phyloP scores from a whole-genome alignment of 2,113 vertebrate species.

The Nansenia antarctica region DNA sequence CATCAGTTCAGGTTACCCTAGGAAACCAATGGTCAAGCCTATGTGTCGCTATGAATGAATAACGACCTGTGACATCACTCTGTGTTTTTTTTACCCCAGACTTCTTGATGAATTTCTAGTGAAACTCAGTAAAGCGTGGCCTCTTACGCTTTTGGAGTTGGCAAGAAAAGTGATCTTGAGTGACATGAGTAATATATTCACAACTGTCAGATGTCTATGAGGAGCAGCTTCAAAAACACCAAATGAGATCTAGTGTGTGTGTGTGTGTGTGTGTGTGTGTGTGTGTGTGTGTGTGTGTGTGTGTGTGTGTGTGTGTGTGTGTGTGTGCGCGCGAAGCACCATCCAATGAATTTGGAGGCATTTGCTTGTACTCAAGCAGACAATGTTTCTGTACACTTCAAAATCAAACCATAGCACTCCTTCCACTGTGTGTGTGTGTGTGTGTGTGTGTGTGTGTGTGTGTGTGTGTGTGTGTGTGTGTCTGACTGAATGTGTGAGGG shows the following conservation, averaged over 20 bases:
- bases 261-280: conserved; percentile 12
- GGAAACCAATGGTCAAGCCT: background rate
- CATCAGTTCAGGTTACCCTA: too few species aligned
- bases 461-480: too few species aligned
- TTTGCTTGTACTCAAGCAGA: too few species aligned
- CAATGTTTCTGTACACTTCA: too few species aligned
- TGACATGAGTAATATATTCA: background rate
- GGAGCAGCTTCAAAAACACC: background rate
- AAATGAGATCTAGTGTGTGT: conserved; percentile 1
- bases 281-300: conserved; percentile 1
- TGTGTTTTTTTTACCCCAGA: conserved; percentile 13
- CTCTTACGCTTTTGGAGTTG: background rate
- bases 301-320: too few species aligned
- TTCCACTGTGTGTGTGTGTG: too few species aligned
- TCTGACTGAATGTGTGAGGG: too few species aligned
- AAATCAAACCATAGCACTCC: too few species aligned
- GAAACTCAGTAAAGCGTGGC: background rate
- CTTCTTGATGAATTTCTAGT: conserved; percentile 11
- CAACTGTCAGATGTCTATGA: background rate
- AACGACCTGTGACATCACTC: conserved; percentile 19
- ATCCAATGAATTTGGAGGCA: too few species aligned
- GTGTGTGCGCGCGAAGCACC: too few species aligned
- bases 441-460: too few species aligned
- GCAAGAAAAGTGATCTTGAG: background rate
- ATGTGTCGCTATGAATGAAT: conserved; percentile 9